Conservation (phyloP, 1,140 invertebrate genomes). For the Trichomalopsis sarcophagae region DNA sequence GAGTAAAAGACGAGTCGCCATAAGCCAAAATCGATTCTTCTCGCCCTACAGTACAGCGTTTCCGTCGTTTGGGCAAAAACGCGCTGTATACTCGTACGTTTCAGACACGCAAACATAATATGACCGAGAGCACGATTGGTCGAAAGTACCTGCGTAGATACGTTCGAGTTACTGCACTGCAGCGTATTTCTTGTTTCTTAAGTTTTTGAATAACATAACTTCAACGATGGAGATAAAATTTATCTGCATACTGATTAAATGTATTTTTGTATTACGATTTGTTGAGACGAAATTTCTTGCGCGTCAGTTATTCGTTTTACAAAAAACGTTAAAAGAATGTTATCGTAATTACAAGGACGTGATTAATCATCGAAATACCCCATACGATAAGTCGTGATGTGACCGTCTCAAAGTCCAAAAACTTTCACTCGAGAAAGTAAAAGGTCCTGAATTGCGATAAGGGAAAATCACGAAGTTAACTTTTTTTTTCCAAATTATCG, state of each 20-base stretch:
- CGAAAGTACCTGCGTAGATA: neutral
- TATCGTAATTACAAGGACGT: neutral
- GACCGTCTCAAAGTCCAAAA: neutral
- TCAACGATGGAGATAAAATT: too few relatives aligned
- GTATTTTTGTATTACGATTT: too few relatives aligned
- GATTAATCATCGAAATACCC: neutral
- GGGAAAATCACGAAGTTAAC: neutral
- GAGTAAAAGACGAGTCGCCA: neutral
- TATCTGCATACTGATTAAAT: too few relatives aligned
- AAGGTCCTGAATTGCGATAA: neutral
- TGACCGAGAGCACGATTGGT: neutral
- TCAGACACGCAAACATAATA: neutral
- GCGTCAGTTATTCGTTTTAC: too few relatives aligned
- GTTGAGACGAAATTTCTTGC: too few relatives aligned
- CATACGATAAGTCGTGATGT: neutral
- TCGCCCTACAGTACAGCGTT: neutral
- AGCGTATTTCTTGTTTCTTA: neutral
- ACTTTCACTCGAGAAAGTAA: slow-evolving; percentile 43
- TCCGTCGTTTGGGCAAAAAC: neutral
- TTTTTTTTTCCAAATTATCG: slow-evolving; percentile 6
- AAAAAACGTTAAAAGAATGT: neutral
- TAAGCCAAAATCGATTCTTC: neutral
- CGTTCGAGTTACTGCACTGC: neutral
- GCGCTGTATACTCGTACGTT: neutral
- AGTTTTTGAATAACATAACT: too few relatives aligned